A percentile compares a stretch with the other conserved stretches of the same genome.
These are phyloP conservation scores for Neoaliturus tenellus DNA, from an alignment of 2,888 invertebrate genomes.

Conservation along the genomic window DNA sequence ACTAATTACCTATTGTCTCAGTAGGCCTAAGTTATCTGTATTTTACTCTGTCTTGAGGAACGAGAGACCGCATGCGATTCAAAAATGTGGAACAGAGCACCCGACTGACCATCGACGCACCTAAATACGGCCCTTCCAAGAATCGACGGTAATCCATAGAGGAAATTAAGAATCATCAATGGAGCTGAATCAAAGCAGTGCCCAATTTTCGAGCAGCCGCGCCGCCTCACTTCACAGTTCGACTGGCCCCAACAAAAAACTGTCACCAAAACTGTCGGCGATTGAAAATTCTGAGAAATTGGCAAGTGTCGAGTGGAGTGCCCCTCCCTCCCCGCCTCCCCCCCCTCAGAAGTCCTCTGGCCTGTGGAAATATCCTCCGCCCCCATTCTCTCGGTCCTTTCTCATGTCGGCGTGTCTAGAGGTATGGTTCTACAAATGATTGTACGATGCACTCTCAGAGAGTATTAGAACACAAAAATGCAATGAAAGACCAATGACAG, in stretches of 20 bases:
- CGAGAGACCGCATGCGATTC: no score
- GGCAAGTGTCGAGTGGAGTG: neutral
- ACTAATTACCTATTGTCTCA: no score
- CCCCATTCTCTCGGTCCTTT: neutral
- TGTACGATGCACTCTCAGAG: neutral
- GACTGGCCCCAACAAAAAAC: neutral
- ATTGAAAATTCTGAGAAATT: constrained; percentile 31
- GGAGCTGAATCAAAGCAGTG: no score
- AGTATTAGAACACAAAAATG: no score
- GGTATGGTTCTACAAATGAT: neutral
- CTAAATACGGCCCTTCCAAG: no score
- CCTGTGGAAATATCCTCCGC: neutral
- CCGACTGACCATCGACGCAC: no score
- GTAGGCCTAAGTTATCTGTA: no score
- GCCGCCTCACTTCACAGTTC: neutral
- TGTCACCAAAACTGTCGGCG: constrained; percentile 9
- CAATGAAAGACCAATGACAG: no score
- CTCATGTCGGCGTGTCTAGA: neutral
- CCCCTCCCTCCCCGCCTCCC: neutral
- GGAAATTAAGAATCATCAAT: no score
- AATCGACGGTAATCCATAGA: no score
- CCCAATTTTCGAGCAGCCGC: neutral
- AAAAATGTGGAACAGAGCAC: no score
- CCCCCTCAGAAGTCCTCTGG: neutral
- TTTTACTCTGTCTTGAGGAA: no score